Evolutionary conservation across 2,888 invertebrate genomes (phyloP).

Genomic region (Acanthosoma haemorrhoidale): DNA sequence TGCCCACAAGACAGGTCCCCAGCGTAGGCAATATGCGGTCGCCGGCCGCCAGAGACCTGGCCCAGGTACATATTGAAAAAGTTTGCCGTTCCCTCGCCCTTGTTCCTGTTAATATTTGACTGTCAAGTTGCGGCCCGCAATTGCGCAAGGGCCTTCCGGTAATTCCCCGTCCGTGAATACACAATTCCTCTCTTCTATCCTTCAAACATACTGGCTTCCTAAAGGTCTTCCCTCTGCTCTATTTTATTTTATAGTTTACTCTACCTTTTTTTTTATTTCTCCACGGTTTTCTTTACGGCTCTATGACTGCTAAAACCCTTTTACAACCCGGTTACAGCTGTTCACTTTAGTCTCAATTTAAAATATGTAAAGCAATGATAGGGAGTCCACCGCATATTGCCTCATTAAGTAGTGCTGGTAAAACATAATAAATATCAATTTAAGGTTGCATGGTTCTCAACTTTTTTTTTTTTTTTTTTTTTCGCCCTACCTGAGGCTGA

Average conservation of each 20-base stretch:
- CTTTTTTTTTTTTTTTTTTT: too few relatives aligned
- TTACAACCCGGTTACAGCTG: background rate
- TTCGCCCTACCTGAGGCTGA: too few relatives aligned
- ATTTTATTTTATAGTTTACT: background rate
- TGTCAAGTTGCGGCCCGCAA: background rate
- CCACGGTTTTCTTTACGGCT: background rate
- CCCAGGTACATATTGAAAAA: conserved; percentile 21
- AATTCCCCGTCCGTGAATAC: background rate
- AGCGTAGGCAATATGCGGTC: background rate
- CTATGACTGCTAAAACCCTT: background rate
- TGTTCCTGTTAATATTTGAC: background rate
- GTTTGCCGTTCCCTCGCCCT: background rate
- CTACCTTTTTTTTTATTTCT: conserved; percentile 5
- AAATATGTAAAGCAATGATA: too few relatives aligned
- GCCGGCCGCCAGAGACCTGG: background rate
- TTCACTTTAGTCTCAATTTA: too few relatives aligned
- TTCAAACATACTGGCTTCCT: background rate
- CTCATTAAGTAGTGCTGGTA: too few relatives aligned
- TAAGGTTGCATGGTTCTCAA: too few relatives aligned
- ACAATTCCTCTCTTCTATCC: background rate
- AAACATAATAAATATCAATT: too few relatives aligned
- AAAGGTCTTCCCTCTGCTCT: background rate
- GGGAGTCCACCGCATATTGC: too few relatives aligned
- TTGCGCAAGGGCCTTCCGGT: background rate
- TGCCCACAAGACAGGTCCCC: too few relatives aligned